Conservation (phyloP, 2,797 vertebrate species). For the Silurus aristotelis region DNA sequence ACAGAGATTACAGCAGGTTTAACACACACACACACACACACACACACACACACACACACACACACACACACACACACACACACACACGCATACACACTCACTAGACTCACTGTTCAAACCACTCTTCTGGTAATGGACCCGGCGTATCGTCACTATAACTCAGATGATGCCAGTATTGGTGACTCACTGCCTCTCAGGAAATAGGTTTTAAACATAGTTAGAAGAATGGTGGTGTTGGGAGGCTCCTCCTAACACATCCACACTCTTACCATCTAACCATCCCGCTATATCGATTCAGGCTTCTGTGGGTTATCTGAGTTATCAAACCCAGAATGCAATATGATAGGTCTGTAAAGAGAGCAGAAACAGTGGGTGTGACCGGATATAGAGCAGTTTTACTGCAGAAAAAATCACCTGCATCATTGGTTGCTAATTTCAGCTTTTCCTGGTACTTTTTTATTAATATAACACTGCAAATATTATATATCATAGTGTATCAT, state of each 20-base stretch:
- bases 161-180: conserved; percentile 40
- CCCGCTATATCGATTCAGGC: conserved; percentile 42
- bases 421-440: neutral
- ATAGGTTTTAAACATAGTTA: conserved; percentile 57
- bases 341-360: conserved; percentile 24
- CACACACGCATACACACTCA: conserved; percentile 10
- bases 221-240: conserved; percentile 29
- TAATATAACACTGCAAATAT: neutral
- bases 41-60: neutral
- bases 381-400: neutral
- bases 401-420: conserved; percentile 12
- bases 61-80: conserved; percentile 21
- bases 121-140: conserved; percentile 16
- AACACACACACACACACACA: neutral
- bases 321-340: conserved; percentile 18
- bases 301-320: conserved; percentile 24
- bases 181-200: conserved; percentile 53
- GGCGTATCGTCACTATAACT: conserved; percentile 20
- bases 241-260: conserved; percentile 31
- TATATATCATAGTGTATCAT: neutral
- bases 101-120: neutral
- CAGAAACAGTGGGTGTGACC: neutral
- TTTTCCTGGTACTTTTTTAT: neutral
- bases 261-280: conserved; percentile 2
- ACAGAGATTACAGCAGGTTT: neutral